Evolutionary conservation across 2,113 vertebrate genomes (phyloP).

Genomic region (Furnarius figulus): DNA sequence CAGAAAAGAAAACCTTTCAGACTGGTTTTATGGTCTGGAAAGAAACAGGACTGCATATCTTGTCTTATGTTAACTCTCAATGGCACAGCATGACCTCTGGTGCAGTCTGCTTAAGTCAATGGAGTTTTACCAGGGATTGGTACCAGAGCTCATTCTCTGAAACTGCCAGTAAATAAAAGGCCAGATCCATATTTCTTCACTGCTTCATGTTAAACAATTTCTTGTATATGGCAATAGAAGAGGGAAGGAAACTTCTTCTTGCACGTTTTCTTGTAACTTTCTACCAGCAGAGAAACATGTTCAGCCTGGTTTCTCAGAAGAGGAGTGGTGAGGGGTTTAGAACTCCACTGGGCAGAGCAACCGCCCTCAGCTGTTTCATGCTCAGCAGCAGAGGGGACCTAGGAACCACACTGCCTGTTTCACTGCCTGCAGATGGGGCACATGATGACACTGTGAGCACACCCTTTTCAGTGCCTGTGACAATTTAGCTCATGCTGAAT

Average conservation of each 20-base stretch:
- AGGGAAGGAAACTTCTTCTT: background rate
- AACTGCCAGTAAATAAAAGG: background rate
- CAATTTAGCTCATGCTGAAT: background rate
- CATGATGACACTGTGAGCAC: background rate
- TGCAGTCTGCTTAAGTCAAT: background rate
- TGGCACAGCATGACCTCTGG: background rate
- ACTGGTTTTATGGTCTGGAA: conserved; percentile 14
- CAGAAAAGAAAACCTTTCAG: conserved; percentile 14
- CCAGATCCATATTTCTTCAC: background rate
- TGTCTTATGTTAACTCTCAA: background rate
- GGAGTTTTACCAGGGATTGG: background rate
- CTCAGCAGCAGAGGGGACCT: background rate
- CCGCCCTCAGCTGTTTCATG: accelerated
- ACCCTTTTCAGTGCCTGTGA: background rate
- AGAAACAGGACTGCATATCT: background rate
- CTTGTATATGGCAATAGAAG: background rate
- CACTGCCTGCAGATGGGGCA: background rate
- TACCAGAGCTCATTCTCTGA: background rate
- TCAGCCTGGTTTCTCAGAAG: background rate
- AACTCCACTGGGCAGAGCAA: background rate
- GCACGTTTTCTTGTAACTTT: background rate
- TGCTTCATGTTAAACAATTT: background rate
- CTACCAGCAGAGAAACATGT: accelerated
- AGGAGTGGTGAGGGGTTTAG: background rate
- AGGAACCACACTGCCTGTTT: background rate